Base-by-base conservation (phyloP, 2,113 vertebrate genomes). In the Antigone vipio region DNA sequence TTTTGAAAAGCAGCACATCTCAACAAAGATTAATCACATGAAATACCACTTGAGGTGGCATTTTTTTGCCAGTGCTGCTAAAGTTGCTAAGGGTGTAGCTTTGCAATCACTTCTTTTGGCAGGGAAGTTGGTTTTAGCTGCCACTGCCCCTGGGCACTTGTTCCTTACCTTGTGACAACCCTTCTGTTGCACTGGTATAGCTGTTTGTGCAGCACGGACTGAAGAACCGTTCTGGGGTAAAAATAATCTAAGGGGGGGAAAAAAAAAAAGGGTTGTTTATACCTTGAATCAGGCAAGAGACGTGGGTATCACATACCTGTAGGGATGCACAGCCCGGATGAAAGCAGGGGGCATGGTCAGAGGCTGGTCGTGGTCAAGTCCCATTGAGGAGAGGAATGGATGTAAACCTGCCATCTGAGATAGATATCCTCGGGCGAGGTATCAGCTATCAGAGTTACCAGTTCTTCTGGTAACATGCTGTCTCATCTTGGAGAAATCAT, bases 191-290 rank as follows among this genome's bases (percentile, higher is more conserved):
- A 81, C 69, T 74, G 32, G 32, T 3, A 0, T 15, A 52, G 67
- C 77, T 95, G 85, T 93, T 96, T 68, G 71, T 83, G 92, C 88
- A 94, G 94, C 95, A 94, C 30, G 66, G 69, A 75, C 78, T 82
- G 92, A 62, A 88, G 90, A 89, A 92, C 90, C 9, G 7, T 64
- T 68, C 94, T 79, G 74, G 74, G 71, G 67, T 75, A 64, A 93
- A 95, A 95, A 93, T 82, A 92, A 60, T 68, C 47, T 12, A 6
- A 23, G 17, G 53, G 17, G 17, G 14, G 44, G 50, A 67, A 44
- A 42, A 40, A 34, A 5, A 4, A 17, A 44, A n/a, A 50, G 23
- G 12, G 7, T 56, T 82, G 74, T 94, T 95, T 89, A 32, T 81
- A 27, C n/a, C 92, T 86, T 69, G 72, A 77, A 16, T 14, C 21